Conservation (phyloP, 2,113 vertebrate species). For the Vulpes vulpes region DNA sequence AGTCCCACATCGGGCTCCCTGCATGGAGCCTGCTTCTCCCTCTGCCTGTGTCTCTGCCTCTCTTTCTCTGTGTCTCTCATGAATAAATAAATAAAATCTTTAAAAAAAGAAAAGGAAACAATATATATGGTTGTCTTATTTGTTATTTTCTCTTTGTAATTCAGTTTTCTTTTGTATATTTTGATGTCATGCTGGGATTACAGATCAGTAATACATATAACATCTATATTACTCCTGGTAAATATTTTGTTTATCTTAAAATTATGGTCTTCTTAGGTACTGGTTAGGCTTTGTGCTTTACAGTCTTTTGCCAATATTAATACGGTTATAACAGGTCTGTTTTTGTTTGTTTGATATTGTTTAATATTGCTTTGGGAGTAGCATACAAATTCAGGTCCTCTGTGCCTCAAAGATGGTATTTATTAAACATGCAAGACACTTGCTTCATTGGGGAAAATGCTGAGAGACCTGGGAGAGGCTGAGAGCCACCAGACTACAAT, state of each 20-base stretch:
- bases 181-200: not conserved
- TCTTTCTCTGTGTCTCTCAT: too few species aligned
- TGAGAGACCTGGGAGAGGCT: not conserved
- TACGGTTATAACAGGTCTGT: not conserved
- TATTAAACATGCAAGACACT: not conserved
- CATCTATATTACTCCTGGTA: not conserved
- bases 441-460: not conserved
- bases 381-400: not conserved
- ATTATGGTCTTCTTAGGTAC: not conserved
- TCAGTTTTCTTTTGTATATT: constrained; percentile 22
- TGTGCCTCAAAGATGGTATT: not conserved
- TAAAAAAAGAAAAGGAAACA: not conserved
- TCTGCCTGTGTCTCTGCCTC: too few species aligned
- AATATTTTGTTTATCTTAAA: constrained; percentile 22
- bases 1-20: too few species aligned
- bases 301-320: not conserved
- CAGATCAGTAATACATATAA: not conserved
- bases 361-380: not conserved
- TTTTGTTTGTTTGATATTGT: not conserved
- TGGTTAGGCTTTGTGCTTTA: not conserved
- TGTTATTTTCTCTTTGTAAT: not conserved
- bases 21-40: too few species aligned
- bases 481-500: not conserved
- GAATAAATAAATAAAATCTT: too few species aligned
- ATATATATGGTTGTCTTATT: not conserved